Evolutionary conservation across 2,888 invertebrate species (phyloP).

Genomic region (Netelia inedita): DNA sequence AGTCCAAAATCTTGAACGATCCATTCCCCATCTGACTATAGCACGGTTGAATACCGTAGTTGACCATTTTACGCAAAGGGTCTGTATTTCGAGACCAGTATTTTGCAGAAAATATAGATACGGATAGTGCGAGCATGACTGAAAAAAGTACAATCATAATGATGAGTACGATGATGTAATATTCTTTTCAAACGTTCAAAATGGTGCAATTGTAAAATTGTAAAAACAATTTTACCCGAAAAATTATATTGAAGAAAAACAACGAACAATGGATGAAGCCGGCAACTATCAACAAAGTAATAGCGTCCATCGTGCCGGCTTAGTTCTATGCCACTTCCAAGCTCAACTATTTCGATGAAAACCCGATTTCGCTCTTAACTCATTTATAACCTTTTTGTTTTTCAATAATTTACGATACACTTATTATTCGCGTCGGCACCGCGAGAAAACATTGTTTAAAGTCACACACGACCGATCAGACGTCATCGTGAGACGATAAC

Average conservation of each 20-base stretch:
- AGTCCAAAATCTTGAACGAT: conserved; percentile 87
- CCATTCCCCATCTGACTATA: conserved; percentile 91
- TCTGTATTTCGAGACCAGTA: conserved; percentile 91
- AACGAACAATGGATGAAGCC: conserved; percentile 89
- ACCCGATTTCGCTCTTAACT: neutral
- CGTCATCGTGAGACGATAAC: neutral
- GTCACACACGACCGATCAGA: conserved; percentile 7
- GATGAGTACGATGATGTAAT: conserved; percentile 6
- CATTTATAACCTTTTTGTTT: conserved; percentile 16
- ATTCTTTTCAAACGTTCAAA: neutral
- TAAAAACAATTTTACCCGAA: conserved; percentile 88
- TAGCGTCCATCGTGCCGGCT: conserved; percentile 87
- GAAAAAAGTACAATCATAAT: conserved; percentile 83
- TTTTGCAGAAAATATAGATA: conserved; percentile 92
- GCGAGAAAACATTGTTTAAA: conserved; percentile 22
- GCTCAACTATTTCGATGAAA: neutral
- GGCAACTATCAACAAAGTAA: conserved; percentile 88
- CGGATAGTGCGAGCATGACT: conserved; percentile 94
- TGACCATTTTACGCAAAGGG: conserved; percentile 91
- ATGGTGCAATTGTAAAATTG: conserved; percentile 1
- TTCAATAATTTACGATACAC: neutral
- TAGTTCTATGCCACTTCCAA: conserved; percentile 17
- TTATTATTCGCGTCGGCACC: neutral
- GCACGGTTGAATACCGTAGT: conserved; percentile 92
- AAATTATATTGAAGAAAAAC: conserved; percentile 93